These are phyloP conservation scores for Microcebus murinus DNA, from an alignment of 2,113 vertebrate species.

Conservation along the genomic window DNA sequence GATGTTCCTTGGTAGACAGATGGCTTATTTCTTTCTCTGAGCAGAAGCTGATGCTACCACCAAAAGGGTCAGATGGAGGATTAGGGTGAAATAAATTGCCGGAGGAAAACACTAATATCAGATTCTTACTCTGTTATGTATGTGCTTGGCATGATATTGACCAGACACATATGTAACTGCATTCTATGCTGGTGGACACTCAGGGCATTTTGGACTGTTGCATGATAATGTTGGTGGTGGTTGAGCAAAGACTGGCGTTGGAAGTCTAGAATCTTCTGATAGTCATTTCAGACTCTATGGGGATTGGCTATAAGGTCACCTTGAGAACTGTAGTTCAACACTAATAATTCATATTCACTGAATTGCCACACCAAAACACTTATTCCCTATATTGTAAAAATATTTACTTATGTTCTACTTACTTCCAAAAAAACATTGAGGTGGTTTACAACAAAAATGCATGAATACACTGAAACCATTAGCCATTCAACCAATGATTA, in stretches of 20 bases:
- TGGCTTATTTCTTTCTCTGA: background rate
- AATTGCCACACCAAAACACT: background rate
- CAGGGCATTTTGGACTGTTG: background rate
- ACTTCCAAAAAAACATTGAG: background rate
- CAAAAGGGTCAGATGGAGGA: background rate
- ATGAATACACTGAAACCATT: background rate
- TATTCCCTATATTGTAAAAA: background rate
- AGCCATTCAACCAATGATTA: background rate
- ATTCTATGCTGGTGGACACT: background rate
- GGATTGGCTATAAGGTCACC: background rate
- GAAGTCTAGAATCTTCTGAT: background rate
- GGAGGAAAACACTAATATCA: background rate
- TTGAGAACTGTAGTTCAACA: background rate
- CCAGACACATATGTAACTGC: background rate
- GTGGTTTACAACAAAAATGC: background rate
- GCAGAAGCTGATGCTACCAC: background rate
- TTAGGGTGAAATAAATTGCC: background rate
- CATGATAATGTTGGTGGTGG: background rate
- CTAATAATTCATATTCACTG: background rate
- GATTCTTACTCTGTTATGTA: background rate
- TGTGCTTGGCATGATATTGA: background rate
- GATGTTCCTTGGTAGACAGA: background rate
- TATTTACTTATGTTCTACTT: background rate
- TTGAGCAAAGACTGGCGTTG: background rate
- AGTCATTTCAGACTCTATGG: background rate